Conservation (phyloP, 2,888 invertebrate species). For the Pachycephus smyrnensis region DNA sequence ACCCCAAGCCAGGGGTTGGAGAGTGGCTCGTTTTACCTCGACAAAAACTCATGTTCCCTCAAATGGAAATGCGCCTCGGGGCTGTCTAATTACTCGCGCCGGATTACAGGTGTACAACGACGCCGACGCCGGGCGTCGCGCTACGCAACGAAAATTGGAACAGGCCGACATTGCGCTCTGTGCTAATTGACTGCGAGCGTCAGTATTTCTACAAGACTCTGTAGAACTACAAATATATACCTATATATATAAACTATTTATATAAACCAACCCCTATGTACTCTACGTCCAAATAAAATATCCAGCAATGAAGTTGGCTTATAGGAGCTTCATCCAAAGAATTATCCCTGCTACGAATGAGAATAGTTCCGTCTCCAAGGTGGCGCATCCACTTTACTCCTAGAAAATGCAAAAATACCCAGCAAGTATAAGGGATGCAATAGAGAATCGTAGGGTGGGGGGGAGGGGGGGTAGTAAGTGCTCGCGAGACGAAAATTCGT, state of each 20-base stretch:
- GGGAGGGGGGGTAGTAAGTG: conserved; percentile 25
- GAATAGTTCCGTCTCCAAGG: background rate
- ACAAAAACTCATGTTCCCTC: conserved; percentile 31
- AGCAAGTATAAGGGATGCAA: background rate
- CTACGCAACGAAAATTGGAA: background rate
- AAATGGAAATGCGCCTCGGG: conserved; percentile 28
- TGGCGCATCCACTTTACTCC: background rate
- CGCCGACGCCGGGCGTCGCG: background rate
- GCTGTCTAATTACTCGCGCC: conserved; percentile 41
- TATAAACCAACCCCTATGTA: background rate
- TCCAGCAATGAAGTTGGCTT: background rate
- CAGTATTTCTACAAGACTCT: background rate
- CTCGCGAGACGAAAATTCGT: conserved; percentile 44
- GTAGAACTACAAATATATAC: conserved; percentile 28
- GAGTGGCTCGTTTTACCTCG: conserved; percentile 21
- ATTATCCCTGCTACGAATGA: background rate
- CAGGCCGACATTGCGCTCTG: background rate
- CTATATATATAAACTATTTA: background rate
- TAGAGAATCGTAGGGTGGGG: background rate
- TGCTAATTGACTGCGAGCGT: background rate
- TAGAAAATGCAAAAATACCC: background rate
- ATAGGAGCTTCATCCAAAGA: background rate
- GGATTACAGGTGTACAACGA: conserved; percentile 37
- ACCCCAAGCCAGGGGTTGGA: background rate
- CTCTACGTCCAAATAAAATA: background rate